These are phyloP conservation scores for Neopelma chrysocephalum DNA, from an alignment of 2,797 vertebrate species.

Conservation along the genomic window DNA sequence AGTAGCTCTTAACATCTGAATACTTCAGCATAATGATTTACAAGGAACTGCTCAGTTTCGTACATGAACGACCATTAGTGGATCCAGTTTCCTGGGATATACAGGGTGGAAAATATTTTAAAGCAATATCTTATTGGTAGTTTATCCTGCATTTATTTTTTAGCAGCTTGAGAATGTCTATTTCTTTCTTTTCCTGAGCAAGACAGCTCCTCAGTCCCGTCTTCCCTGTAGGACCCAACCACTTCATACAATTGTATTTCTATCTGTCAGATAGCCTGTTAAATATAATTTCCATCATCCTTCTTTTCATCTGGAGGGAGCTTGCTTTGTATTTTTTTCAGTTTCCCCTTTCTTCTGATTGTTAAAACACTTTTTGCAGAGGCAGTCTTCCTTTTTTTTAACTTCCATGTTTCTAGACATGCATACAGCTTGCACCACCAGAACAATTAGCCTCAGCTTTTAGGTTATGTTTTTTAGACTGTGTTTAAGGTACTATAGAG, in stretches of 20 bases:
- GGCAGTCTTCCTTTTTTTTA: background rate
- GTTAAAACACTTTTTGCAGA: background rate
- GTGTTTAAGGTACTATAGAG: background rate
- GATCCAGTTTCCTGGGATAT: background rate
- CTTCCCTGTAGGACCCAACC: background rate
- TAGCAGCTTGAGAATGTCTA: background rate
- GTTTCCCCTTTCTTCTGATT: background rate
- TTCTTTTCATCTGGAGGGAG: background rate
- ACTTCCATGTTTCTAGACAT: background rate
- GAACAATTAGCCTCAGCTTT: background rate
- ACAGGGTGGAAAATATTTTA: background rate
- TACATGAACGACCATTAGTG: background rate
- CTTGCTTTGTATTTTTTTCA: background rate
- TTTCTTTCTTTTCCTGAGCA: background rate
- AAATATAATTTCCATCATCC: background rate
- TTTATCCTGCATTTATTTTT: background rate
- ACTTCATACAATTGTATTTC: background rate
- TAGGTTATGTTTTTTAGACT: background rate
- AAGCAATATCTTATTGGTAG: background rate
- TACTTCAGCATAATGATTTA: background rate
- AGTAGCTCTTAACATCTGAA: background rate
- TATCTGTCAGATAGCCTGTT: background rate
- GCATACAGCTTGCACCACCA: background rate
- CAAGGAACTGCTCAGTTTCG: background rate
- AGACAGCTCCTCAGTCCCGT: background rate